Evolutionary conservation across 1,140 invertebrate species (phyloP).

Genomic region (Hetaerina americana): DNA sequence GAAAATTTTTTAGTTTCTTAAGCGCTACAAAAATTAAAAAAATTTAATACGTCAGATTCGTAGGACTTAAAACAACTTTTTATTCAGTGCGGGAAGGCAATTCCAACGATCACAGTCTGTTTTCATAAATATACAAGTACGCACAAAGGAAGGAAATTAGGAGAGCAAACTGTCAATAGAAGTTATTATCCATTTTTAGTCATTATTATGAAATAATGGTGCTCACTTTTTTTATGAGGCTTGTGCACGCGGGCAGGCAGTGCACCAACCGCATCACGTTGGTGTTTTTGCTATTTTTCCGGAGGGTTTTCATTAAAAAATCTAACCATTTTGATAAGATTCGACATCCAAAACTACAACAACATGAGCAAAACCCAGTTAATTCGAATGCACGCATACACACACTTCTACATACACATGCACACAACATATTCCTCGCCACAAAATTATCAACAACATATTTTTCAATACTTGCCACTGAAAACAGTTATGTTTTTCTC

Average conservation of each 20-base stretch:
- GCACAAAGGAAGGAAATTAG: neutral
- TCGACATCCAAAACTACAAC: slow-evolving; percentile 1
- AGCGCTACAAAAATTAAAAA: neutral
- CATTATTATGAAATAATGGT: slow-evolving; percentile 2
- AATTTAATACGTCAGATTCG: neutral
- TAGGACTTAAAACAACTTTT: neutral
- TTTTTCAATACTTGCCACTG: neutral
- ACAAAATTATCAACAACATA: neutral
- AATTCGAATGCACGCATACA: neutral
- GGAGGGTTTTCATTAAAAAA: slow-evolving; percentile 2
- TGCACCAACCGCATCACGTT: neutral
- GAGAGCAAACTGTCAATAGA: neutral
- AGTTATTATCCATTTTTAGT: neutral
- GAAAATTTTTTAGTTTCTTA: neutral
- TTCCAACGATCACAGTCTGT: slow-evolving; percentile 17
- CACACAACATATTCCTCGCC: neutral
- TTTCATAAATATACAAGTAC: slow-evolving; percentile 1
- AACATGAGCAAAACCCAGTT: neutral
- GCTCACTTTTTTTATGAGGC: slow-evolving; percentile 13
- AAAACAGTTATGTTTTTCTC: neutral
- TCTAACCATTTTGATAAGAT: slow-evolving; percentile 3
- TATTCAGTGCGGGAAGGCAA: slow-evolving; percentile 13
- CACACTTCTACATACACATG: slow-evolving; percentile 1
- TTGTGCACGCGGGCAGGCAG: neutral
- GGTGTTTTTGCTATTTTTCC: neutral